These are phyloP conservation scores for Choristoneura rosaceana DNA, from an alignment of 2,888 invertebrate species.

Conservation along the genomic window DNA sequence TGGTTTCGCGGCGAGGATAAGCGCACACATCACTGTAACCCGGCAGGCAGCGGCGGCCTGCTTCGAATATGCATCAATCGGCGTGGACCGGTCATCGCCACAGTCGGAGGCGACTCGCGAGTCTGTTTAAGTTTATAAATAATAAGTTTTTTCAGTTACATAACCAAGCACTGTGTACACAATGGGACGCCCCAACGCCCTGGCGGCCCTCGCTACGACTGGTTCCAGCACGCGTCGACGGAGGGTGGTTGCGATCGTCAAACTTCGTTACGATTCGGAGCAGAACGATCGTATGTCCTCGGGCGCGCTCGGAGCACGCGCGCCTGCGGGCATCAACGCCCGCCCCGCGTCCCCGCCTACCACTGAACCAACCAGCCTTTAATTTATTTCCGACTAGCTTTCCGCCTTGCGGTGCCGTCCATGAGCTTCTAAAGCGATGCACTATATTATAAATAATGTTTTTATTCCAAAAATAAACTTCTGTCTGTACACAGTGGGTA, in stretches of 20 bases:
- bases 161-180: constrained; percentile 76
- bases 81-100: constrained; percentile 50
- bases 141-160: constrained; percentile 83
- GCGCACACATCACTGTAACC: constrained; percentile 79
- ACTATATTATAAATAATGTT: constrained; percentile 16
- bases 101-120: constrained; percentile 51
- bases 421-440: constrained; percentile 15
- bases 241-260: constrained; percentile 80
- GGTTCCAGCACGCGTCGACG: constrained; percentile 79
- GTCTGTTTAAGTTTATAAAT: constrained; percentile 74
- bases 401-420: constrained; percentile 39
- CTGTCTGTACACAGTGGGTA: too few species aligned
- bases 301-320: constrained; percentile 80
- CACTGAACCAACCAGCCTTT: constrained; percentile 61
- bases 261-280: constrained; percentile 82
- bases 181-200: constrained; percentile 79
- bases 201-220: constrained; percentile 82
- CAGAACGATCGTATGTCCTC: constrained; percentile 81
- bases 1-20: constrained; percentile 72
- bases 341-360: constrained; percentile 67
- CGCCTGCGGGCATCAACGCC: constrained; percentile 78
- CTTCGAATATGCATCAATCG: constrained; percentile 35
- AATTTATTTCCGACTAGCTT: constrained; percentile 64
- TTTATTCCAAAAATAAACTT: neutral
- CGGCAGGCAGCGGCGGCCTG: constrained; percentile 26